phyloP scores from a whole-genome alignment of 2,113 vertebrate species.

The Phyllostomus hastatus region DNA sequence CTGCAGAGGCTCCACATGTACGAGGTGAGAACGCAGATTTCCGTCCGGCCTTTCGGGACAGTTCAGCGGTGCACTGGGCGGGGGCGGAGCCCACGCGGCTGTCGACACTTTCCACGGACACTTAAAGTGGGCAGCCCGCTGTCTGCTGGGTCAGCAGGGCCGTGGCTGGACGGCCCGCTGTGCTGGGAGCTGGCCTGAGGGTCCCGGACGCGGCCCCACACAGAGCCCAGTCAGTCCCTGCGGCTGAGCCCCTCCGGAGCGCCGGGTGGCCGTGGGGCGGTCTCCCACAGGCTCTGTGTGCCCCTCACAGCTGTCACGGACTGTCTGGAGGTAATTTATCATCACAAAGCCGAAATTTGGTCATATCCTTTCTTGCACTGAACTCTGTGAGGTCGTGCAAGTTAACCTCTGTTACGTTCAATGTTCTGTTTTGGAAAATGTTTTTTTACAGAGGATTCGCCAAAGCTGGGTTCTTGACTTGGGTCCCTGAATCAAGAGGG shows the following conservation, averaged over 20 bases:
- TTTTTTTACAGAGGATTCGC: neutral
- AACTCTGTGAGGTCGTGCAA: neutral
- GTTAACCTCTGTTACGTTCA: neutral
- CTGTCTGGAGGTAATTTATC: neutral
- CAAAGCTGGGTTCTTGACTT: neutral
- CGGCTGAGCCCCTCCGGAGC: neutral
- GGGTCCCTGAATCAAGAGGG: neutral
- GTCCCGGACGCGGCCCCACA: neutral
- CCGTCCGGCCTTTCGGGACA: rapidly evolving
- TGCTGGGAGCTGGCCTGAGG: neutral
- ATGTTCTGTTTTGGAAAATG: neutral
- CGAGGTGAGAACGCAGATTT: constrained; percentile 79
- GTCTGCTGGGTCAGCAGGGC: no score
- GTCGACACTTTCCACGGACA: rapidly evolving
- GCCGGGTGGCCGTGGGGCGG: rapidly evolving
- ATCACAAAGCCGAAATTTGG: neutral
- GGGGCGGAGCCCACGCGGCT: neutral
- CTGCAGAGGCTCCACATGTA: constrained; percentile 92
- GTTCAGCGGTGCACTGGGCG: rapidly evolving
- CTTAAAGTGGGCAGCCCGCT: neutral
- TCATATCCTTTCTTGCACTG: neutral
- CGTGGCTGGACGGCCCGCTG: rapidly evolving
- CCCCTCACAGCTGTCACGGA: no score
- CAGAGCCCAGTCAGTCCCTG: neutral
- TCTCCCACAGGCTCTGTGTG: neutral